Base-by-base conservation (phyloP, 2,888 invertebrate genomes). In the Calliopum simillimum region DNA sequence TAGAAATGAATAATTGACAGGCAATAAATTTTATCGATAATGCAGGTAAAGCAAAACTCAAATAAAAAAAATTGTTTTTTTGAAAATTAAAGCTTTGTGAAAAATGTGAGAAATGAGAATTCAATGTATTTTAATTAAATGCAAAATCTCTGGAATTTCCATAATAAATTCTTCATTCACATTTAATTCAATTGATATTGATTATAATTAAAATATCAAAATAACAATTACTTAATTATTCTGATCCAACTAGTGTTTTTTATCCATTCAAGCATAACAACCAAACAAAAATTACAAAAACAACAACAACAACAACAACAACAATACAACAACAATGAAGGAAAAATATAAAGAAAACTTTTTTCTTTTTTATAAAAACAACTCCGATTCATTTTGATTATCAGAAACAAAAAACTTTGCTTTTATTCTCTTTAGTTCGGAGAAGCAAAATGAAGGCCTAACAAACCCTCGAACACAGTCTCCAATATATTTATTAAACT, bases 201-300 rank as follows among this genome's bases (percentile, higher is more conserved):
- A 56, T 21, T 56, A 4, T 56, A 56, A 56, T 56, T 19, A 56
- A 56, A 56, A 56, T 56, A 23, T 56, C 19, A 11, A 19, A 51
- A 51, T 51, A 51, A 16, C 51, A 51, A 51, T n/a, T n/a, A 2
- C 51, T 51, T 51, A 16, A 51, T 51, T 51, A 51, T n/a, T 51
- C 19, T n/a, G 51, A 51, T 19, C 16, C 2, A 51, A 19, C 14
- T n/a, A 51, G 4, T 19, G 3, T 21, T 33, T 33, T 33, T 33
- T 6, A 4, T 33, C 6, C 33, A 33, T 33, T 33, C 33, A 51
- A 51, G n/a, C 4, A 51, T n/a, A 51, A 2, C 51, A 19, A 33
- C 6, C n/a, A n/a, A n/a, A n/a, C 47, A 3, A 14, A 47, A 46
- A 46, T 13, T 12, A 46, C 46, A 13, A 8, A 13, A 46, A 46